phyloP scores from a whole-genome alignment of 2,888 invertebrate species.

The Syrphus vitripennis region DNA sequence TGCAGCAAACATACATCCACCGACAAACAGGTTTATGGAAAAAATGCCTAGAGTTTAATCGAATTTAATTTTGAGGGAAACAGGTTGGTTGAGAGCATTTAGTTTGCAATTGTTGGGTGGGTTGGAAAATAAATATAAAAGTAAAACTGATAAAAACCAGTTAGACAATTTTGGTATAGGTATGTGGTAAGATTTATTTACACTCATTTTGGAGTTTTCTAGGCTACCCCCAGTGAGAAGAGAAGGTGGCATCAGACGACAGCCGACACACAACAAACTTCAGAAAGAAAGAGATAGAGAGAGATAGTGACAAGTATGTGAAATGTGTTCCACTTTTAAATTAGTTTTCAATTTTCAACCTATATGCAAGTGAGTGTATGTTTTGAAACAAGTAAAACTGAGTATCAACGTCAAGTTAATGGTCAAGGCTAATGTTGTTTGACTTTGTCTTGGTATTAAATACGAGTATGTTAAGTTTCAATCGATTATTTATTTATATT shows the following conservation, averaged over 20 bases:
- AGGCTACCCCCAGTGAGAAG: too few species aligned
- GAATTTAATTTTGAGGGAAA: constrained; percentile 49
- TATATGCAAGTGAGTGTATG: not conserved
- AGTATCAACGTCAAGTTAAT: too few species aligned
- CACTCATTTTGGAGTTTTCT: not conserved
- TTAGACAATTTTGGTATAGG: constrained; percentile 26
- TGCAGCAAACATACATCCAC: not conserved
- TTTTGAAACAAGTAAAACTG: too few species aligned
- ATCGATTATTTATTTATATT: too few species aligned
- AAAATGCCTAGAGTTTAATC: constrained; percentile 39
- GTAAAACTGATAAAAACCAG: constrained; percentile 12
- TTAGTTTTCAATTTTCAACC: constrained; percentile 15
- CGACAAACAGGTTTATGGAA: too few species aligned
- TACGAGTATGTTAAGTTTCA: too few species aligned
- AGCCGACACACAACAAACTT: too few species aligned
- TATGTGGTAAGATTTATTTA: constrained; percentile 33
- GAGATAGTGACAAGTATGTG: constrained; percentile 3
- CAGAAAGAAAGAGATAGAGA: too few species aligned
- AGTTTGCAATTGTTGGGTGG: constrained; percentile 5
- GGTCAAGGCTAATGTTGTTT: too few species aligned
- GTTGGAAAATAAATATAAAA: not conserved
- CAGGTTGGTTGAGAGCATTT: constrained; percentile 15
- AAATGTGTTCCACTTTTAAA: constrained; percentile 39
- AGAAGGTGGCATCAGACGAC: not conserved
- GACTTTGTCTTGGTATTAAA: too few species aligned